Conservation (phyloP, 2,888 invertebrate genomes). For the Andrena marginata region DNA sequence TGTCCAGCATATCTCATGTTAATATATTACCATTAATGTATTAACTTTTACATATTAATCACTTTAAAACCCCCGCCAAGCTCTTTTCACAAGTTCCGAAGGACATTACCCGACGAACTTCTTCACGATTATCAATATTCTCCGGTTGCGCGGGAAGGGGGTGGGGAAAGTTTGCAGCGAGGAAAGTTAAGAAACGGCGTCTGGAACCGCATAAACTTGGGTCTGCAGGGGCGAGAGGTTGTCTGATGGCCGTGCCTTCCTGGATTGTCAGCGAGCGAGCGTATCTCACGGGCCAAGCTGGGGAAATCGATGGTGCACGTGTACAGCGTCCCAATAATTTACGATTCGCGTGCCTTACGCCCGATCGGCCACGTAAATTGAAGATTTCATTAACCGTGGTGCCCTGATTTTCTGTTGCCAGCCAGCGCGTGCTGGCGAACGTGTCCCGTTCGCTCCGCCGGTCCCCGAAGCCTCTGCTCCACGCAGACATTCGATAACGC, state of each 20-base stretch:
- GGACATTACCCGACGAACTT: not conserved
- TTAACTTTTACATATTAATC: no score
- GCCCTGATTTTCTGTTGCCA: constrained; percentile 10
- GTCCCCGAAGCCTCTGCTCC: not conserved
- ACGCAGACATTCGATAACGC: constrained; percentile 16
- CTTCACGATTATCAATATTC: constrained; percentile 10
- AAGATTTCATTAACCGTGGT: constrained; percentile 22
- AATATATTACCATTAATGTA: no score
- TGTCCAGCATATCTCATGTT: no score
- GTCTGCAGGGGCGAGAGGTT: not conserved
- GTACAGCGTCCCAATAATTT: not conserved
- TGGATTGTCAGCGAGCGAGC: constrained; percentile 6
- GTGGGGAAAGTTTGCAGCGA: not conserved
- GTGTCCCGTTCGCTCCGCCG: not conserved
- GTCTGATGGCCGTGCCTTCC: not conserved
- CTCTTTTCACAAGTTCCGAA: not conserved
- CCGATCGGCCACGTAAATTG: constrained; percentile 16
- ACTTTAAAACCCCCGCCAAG: not conserved
- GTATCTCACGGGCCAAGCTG: constrained; percentile 2
- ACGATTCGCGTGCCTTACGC: constrained; percentile 8
- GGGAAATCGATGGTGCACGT: constrained; percentile 27
- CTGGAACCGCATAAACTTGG: constrained; percentile 1
- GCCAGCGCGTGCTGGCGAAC: not conserved
- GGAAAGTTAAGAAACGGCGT: constrained; percentile 3
- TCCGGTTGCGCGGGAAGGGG: not conserved